A percentile compares a stretch with the other conserved stretches of the same genome.
Conservation (phyloP, 2,797 vertebrate species). For the Xenopus petersii region DNA sequence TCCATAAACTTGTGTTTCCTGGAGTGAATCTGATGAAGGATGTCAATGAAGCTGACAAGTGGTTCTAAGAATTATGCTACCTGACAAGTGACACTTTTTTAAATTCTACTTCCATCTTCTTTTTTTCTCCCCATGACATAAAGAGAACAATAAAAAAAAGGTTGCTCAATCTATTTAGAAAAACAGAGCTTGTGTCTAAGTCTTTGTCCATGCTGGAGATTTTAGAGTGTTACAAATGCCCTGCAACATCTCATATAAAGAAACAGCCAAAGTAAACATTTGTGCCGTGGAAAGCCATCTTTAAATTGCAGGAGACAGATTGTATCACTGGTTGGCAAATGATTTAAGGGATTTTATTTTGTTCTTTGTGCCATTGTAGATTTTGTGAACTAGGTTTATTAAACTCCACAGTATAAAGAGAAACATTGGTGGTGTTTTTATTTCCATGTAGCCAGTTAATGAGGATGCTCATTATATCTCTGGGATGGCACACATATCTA, state of each 20-base stretch:
- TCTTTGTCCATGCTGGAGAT: constrained; percentile 33
- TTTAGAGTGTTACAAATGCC: constrained; percentile 17
- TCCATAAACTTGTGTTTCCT: constrained; percentile 43
- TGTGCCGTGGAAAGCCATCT: background rate
- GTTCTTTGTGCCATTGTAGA: too few relatives aligned
- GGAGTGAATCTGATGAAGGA: constrained; percentile 48
- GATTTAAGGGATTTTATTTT: background rate
- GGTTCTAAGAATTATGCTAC: constrained; percentile 46
- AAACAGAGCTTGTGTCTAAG: constrained; percentile 9
- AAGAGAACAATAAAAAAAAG: constrained; percentile 28
- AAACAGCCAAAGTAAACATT: background rate
- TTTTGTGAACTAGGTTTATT: too few relatives aligned
- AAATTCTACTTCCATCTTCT: constrained; percentile 47
- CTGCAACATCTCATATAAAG: constrained; percentile 23
- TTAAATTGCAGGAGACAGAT: constrained; percentile 2
- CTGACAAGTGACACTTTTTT: constrained; percentile 47
- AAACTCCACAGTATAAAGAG: too few relatives aligned
- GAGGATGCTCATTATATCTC: too few relatives aligned
- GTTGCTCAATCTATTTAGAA: constrained; percentile 24
- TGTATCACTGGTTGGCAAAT: constrained; percentile 14
- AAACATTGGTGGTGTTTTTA: too few relatives aligned
- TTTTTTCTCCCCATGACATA: constrained; percentile 40
- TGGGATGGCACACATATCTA: too few relatives aligned
- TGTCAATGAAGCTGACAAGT: constrained; percentile 46
- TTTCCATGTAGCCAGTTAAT: too few relatives aligned